Conservation (phyloP, 2,113 vertebrate species). For the Phalacrocorax brasilianus region DNA sequence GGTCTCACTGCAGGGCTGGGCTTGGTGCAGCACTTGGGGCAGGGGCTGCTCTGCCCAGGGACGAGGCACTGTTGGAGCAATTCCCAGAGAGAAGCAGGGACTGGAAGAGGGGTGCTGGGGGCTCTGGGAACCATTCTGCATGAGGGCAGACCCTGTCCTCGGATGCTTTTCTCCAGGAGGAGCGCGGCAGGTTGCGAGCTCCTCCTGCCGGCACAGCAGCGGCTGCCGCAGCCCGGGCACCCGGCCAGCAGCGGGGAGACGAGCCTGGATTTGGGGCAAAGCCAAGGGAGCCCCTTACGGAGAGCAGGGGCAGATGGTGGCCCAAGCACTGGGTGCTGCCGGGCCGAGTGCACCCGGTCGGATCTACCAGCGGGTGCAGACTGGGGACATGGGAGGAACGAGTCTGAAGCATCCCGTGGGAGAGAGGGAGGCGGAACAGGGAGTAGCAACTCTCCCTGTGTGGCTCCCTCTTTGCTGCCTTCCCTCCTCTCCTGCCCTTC, state of each 20-base stretch:
- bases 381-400: background rate
- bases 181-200: background rate
- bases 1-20: background rate
- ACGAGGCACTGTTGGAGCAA: accelerated
- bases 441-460: background rate
- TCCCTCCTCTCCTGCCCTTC: background rate
- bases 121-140: accelerated
- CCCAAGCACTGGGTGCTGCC: background rate
- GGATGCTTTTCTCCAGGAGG: background rate
- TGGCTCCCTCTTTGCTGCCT: background rate
- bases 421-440: background rate
- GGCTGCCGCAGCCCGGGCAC: accelerated
- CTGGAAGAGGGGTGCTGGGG: background rate
- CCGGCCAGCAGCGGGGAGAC: background rate
- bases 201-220: background rate
- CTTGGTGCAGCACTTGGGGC: background rate
- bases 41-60: background rate
- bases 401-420: background rate
- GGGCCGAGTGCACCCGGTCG: background rate
- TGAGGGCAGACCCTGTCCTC: background rate
- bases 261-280: background rate
- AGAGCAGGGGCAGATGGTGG: no score
- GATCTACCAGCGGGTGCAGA: background rate
- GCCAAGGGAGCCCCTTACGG: accelerated
- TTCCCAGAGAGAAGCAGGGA: background rate